These are phyloP conservation scores for Dromas ardeola DNA, from an alignment of 2,113 vertebrate species.

Conservation along the genomic window DNA sequence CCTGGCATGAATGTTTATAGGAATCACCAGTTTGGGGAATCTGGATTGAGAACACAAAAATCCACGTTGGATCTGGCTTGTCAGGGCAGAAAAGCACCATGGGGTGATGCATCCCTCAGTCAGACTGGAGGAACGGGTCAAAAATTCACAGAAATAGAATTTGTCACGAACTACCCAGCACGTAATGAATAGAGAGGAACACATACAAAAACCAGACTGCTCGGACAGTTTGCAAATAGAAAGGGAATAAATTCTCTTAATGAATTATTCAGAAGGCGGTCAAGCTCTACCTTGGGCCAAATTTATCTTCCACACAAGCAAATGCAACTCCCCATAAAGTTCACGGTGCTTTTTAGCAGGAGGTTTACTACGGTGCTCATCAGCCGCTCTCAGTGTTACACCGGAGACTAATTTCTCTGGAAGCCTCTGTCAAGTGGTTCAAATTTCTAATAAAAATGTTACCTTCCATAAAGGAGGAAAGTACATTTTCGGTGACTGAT, in stretches of 20 bases:
- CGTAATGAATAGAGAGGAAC: accelerated
- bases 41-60: background rate
- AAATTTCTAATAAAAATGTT: background rate
- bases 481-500: background rate
- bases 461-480: background rate
- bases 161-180: background rate
- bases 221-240: background rate
- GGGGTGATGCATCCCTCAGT: accelerated
- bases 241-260: background rate
- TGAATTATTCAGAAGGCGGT: background rate
- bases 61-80: accelerated
- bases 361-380: background rate
- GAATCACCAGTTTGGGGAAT: background rate
- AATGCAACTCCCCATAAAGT: background rate
- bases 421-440: background rate
- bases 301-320: background rate
- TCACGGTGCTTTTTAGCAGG: background rate
- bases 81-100: background rate
- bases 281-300: background rate
- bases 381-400: accelerated
- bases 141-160: background rate
- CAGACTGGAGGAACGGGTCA: background rate
- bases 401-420: background rate
- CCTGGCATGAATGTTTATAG: background rate
- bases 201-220: background rate